Evolutionary conservation across 2,888 invertebrate genomes (phyloP).

Genomic region (Pristionchus arcanus): DNA sequence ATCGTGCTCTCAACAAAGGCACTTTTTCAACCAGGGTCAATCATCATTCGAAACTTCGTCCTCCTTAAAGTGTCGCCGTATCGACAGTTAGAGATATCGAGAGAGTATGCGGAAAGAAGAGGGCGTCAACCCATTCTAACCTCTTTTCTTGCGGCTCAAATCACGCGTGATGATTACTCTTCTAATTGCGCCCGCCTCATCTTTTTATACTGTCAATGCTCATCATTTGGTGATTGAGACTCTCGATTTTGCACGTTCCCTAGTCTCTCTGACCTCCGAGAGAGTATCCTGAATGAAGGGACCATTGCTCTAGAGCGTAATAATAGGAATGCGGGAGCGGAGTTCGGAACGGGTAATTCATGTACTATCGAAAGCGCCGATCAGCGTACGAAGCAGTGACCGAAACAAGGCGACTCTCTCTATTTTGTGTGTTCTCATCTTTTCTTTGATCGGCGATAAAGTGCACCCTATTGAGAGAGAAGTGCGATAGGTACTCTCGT

Average conservation of each 20-base stretch:
- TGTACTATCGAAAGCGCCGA: slow-evolving; percentile 11
- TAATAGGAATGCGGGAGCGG: not conserved
- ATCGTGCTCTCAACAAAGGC: not conserved
- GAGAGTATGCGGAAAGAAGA: too few species aligned
- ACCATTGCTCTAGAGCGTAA: not conserved
- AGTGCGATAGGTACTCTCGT: too few species aligned
- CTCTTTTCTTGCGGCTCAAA: not conserved
- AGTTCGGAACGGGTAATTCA: slow-evolving; percentile 21
- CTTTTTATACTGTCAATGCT: not conserved
- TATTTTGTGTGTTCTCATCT: not conserved
- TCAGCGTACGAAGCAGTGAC: not conserved
- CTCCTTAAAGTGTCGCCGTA: not conserved
- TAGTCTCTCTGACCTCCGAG: not conserved
- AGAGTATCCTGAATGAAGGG: not conserved
- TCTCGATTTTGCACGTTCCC: not conserved
- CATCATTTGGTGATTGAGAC: not conserved
- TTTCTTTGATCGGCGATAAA: not conserved
- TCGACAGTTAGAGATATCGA: too few species aligned
- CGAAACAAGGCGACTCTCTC: not conserved
- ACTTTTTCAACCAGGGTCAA: not conserved
- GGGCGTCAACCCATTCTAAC: too few species aligned
- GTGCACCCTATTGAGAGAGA: not conserved
- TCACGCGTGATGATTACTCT: slow-evolving; percentile 7
- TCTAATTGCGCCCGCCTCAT: not conserved
- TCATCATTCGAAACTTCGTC: not conserved